Evolutionary conservation across 64 coral and sea anemone species (phyloP), one percentile per base, ranked within the genome.

Genomic region (Trachythela sp.): DNA sequence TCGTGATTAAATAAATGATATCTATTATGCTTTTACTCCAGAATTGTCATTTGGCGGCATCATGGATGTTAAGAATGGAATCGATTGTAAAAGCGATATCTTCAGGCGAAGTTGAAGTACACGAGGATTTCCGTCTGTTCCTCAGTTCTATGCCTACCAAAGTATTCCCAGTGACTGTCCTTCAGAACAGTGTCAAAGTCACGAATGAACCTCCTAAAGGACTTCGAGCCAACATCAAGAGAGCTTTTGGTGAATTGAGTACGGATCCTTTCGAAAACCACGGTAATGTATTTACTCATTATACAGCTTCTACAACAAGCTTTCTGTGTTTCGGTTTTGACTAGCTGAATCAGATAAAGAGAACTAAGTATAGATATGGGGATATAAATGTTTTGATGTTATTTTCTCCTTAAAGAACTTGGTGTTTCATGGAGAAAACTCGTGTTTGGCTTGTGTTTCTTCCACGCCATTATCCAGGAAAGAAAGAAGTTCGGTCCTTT

Each of bases 21-120:
- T 64, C 56, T 64, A 0, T 26, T 11, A 15, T 52, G 1, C 8
- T 64, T 26, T 20, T 64, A 18, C 56, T 18, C 39, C 13, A 97
- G 96, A 99, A 99, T 26, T 99, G 96, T 75, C 96, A 99, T 72
- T 91, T 99, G 67, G 96, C 96, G 48, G 96, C 96, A 35, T 99
- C 96, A 31, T 99, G 96, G 96, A 99, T 99, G 96, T 99, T 99
- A 75, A 93, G 89, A 24, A 99, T 99, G 96, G 96, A 99, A 83
- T 87, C 96, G 24, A 38, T 70, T 0, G 92, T 99, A 33, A 99
- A 99, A 68, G 58, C 90, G 9, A 80, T 99, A 22, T 92, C 93
- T 14, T 85, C 91, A 8, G 90, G 90, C 14, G 93, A 94, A 67
- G 91, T 93, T n/a, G 91, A 94, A 91, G 91, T 99, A 39, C 96